Evolutionary conservation across 2,888 invertebrate genomes (phyloP), one percentile per base, ranked within the genome.

Genomic region (Leucoptera coffeella): DNA sequence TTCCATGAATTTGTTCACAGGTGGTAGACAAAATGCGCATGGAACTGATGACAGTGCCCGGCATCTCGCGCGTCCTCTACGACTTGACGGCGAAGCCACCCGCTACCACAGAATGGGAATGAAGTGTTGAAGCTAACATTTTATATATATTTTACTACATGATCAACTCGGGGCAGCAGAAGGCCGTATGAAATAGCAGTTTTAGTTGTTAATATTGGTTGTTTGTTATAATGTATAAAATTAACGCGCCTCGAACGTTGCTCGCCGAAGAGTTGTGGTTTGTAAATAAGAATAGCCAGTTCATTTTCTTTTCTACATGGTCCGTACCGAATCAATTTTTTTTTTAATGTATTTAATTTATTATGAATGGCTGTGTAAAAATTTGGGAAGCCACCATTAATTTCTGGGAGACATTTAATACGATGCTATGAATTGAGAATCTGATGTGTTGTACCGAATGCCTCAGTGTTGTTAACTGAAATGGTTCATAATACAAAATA

Each of bases 101-200:
- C 7, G 99, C 93, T 39, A 99, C 99, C 35, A 99, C 96, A 29
- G 97, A 99, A 75, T 99, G 97, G 97, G 97, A 99, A 85, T 99
- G 80, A 40, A 2, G 7, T 28, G 26, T 37, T 24, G 11, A 31
- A 31, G 30, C 37, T 28, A 35, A 33, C 36, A 31, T 49, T 55
- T 54, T 55, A 50, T 51, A 55, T 47, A 48, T 48, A 54, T 60
- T 56, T 57, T n/a, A n/a, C n/a, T n/a, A n/a, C n/a, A n/a, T n/a
- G n/a, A n/a, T n/a, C n/a, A n/a, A n/a, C n/a, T n/a, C n/a, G n/a
- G n/a, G n/a, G n/a, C n/a, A n/a, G n/a, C n/a, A n/a, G n/a, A n/a
- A n/a, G n/a, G n/a, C n/a, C 17, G 17, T 17, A 9, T 17, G 6
- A 7, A 6, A 17, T 7, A 17, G 9, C 17, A 7, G 17, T 17